Evolutionary conservation across 2,797 vertebrate species (phyloP).

Genomic region (Gadopsis marmoratus): DNA sequence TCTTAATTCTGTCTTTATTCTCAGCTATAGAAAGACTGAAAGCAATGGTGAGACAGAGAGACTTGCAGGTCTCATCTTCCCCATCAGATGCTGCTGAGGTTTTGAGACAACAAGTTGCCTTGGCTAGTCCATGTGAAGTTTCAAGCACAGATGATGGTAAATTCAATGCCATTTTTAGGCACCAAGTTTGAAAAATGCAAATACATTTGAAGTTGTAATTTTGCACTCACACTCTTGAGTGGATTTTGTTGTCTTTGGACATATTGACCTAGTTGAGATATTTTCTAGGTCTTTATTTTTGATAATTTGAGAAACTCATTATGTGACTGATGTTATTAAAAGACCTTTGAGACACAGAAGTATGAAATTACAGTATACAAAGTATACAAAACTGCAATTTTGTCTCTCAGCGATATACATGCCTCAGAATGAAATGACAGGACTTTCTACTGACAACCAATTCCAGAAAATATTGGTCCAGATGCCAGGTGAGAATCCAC

Average conservation of each 20-base stretch:
- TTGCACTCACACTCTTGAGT: neutral
- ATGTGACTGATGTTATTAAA: neutral
- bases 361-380: neutral
- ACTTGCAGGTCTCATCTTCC: neutral
- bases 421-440: neutral
- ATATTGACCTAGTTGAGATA: neutral
- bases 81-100: neutral
- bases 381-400: neutral
- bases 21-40: conserved; percentile 57
- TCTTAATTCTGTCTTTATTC: conserved; percentile 1
- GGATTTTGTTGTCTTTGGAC: neutral
- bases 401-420: conserved; percentile 8
- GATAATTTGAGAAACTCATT: neutral
- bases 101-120: neutral
- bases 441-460: neutral
- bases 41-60: neutral
- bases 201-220: neutral
- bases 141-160: conserved; percentile 62
- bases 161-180: neutral
- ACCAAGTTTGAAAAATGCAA: neutral
- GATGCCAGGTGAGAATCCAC: conserved; percentile 28
- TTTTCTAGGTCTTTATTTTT: neutral
- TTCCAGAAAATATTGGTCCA: neutral
- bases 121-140: conserved; percentile 12
- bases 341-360: neutral